Conservation (phyloP, 2,888 invertebrate species). For the Nematopogon swammerdamellus region DNA sequence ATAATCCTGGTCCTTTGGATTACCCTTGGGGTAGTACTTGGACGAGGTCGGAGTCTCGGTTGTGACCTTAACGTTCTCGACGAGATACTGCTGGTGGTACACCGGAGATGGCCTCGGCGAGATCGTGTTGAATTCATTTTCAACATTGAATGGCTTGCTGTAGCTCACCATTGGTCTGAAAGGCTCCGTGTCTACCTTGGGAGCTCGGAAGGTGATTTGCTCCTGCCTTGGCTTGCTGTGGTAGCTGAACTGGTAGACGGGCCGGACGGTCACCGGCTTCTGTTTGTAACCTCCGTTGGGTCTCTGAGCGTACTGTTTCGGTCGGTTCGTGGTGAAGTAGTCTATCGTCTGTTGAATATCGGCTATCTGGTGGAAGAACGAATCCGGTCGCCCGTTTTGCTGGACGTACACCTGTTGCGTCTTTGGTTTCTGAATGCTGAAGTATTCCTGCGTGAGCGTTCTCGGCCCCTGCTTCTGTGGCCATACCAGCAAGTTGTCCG, state of each 20-base stretch:
- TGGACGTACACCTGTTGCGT: slow-evolving; percentile 31
- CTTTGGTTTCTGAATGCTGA: slow-evolving; percentile 46
- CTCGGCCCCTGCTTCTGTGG: slow-evolving; percentile 50
- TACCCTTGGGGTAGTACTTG: slow-evolving; percentile 47
- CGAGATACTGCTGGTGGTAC: slow-evolving; percentile 40
- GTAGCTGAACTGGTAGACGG: slow-evolving; percentile 72
- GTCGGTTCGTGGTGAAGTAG: slow-evolving; percentile 57
- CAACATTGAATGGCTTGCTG: slow-evolving; percentile 45
- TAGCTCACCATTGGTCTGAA: slow-evolving; percentile 63
- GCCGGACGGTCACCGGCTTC: slow-evolving; percentile 53
- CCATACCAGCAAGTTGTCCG: slow-evolving; percentile 44
- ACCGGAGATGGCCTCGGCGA: slow-evolving; percentile 35
- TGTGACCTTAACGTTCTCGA: slow-evolving; percentile 43
- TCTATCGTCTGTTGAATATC: slow-evolving; percentile 64
- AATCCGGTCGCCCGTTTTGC: slow-evolving; percentile 44
- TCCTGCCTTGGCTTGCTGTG: slow-evolving; percentile 56
- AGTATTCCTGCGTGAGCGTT: slow-evolving; percentile 51
- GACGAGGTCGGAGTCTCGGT: slow-evolving; percentile 51
- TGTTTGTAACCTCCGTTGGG: slow-evolving; percentile 35
- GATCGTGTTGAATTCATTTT: slow-evolving; percentile 41
- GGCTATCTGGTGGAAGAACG: slow-evolving; percentile 64
- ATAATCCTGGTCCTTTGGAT: slow-evolving; percentile 46
- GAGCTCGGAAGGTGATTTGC: slow-evolving; percentile 43
- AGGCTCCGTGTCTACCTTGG: slow-evolving; percentile 57
- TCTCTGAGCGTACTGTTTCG: slow-evolving; percentile 41